A percentile compares a stretch with the other conserved stretches of the same genome.
phyloP scores from a whole-genome alignment of 2,888 invertebrate species.

The Papilio demoleus region DNA sequence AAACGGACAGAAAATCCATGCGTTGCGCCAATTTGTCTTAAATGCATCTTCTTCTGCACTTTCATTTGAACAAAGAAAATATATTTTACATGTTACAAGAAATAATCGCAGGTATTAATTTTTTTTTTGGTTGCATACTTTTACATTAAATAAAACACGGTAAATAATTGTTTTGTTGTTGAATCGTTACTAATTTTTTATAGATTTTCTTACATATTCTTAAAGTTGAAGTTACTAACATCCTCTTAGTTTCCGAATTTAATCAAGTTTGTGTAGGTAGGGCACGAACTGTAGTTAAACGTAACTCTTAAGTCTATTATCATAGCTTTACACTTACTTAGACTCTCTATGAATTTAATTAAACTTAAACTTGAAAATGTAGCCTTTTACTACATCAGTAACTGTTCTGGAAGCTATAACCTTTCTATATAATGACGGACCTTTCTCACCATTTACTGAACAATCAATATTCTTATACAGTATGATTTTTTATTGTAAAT shows the following conservation, averaged over 20 bases:
- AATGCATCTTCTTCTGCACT: background rate
- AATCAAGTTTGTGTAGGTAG: conserved; percentile 11
- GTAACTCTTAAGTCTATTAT: conserved; percentile 28
- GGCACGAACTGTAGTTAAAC: conserved; percentile 18
- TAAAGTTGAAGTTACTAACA: conserved; percentile 11
- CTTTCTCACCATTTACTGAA: background rate
- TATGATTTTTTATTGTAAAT: no score
- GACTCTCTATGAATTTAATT: conserved; percentile 13
- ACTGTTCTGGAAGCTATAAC: background rate
- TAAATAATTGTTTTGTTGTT: no score
- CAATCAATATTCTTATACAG: no score
- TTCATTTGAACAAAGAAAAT: background rate
- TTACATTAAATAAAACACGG: no score
- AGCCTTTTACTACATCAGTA: background rate
- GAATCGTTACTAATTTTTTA: no score
- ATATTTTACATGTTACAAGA: no score
- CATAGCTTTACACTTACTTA: conserved; percentile 10
- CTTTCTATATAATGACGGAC: background rate
- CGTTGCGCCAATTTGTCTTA: background rate
- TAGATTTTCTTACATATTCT: background rate
- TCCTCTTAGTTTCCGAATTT: conserved; percentile 26
- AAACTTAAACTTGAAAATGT: conserved; percentile 3
- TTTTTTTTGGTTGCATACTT: no score
- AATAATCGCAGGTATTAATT: no score
- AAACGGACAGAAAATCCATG: background rate